Evolutionary conservation across 2,113 vertebrate genomes (phyloP).

Genomic region (Aepyceros melampus): DNA sequence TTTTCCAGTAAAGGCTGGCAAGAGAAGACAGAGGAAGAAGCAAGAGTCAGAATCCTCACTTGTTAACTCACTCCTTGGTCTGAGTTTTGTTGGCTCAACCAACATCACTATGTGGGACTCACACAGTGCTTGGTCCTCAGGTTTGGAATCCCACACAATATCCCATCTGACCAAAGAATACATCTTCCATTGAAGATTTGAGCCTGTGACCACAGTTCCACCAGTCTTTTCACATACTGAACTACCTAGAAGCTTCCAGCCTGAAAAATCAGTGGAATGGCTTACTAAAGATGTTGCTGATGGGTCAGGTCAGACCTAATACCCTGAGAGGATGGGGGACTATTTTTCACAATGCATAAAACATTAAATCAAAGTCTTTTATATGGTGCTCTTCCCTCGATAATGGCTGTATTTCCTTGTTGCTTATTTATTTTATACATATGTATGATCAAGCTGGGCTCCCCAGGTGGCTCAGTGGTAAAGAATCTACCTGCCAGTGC

Average conservation of each 20-base stretch:
- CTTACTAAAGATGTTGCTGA: neutral
- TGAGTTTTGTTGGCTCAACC: neutral
- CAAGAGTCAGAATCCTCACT: neutral
- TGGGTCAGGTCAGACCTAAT: neutral
- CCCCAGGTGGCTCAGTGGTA: neutral
- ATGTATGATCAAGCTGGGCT: neutral
- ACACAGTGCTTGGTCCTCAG: neutral
- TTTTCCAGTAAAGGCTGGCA: neutral
- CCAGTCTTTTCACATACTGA: neutral
- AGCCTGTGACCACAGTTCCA: neutral
- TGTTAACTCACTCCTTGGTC: neutral
- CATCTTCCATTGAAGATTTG: neutral
- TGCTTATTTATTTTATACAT: neutral
- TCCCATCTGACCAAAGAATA: neutral
- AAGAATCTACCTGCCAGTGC: neutral
- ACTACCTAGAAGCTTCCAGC: neutral
- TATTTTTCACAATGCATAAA: neutral
- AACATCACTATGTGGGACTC: neutral
- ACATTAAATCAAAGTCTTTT: neutral
- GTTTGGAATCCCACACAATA: neutral
- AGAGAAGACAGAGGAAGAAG: neutral
- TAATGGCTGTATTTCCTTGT: neutral
- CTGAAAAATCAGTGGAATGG: neutral
- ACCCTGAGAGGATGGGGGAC: neutral
- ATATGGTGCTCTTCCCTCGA: neutral